These are phyloP conservation scores for Phrynocephalus forsythii DNA, from an alignment of 2,797 vertebrate species.

Conservation along the genomic window DNA sequence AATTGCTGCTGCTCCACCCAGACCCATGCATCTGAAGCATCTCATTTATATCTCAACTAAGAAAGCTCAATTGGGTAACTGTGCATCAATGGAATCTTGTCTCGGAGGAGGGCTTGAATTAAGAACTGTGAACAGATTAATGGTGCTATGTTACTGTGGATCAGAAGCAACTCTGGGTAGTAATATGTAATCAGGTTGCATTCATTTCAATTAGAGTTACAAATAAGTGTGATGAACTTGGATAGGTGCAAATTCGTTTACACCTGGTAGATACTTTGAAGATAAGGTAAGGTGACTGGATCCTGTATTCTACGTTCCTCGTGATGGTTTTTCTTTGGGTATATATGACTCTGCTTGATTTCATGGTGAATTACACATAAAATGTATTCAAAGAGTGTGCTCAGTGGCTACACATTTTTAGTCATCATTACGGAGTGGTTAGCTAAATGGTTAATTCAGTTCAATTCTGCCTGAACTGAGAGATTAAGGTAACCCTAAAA, in stretches of 20 bases:
- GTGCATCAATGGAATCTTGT: background rate
- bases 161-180: background rate
- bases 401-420: background rate
- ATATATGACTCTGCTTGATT: background rate
- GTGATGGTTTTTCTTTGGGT: background rate
- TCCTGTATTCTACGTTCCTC: background rate
- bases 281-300: background rate
- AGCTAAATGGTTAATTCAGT: background rate
- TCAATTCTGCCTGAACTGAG: background rate
- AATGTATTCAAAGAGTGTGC: background rate
- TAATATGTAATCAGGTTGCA: too few relatives aligned
- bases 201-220: background rate
- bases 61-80: background rate
- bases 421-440: background rate
- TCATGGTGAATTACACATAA: background rate
- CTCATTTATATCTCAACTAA: background rate
- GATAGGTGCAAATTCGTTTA: background rate
- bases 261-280: constrained; percentile 3
- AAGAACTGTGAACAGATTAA: background rate
- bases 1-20: constrained; percentile 21
- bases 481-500: background rate
- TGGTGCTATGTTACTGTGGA: background rate
- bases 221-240: background rate
- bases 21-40: constrained; percentile 1
- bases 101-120: constrained; percentile 17